These are phyloP conservation scores for Ciconia boyciana DNA, from an alignment of 2,113 vertebrate species.

Conservation along the genomic window DNA sequence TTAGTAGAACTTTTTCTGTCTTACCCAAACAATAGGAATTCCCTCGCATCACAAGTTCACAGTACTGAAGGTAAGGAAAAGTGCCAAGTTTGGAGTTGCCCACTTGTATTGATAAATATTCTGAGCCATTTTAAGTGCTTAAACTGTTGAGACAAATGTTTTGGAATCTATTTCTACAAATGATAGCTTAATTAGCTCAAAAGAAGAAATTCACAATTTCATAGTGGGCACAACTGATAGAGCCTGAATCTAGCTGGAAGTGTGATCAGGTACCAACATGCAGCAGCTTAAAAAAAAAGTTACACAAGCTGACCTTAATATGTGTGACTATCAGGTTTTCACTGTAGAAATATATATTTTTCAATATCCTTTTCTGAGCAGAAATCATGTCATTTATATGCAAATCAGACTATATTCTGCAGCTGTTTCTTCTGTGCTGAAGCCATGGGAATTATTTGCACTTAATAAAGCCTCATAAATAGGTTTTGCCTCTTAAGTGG, in stretches of 20 bases:
- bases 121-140: slow-evolving; percentile 43
- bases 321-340: slow-evolving; percentile 69
- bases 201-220: slow-evolving; percentile 61
- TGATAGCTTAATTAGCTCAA: slow-evolving; percentile 64
- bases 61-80: not conserved
- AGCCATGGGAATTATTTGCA: slow-evolving; percentile 80
- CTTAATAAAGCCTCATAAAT: slow-evolving; percentile 82
- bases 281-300: slow-evolving; percentile 63
- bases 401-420: slow-evolving; percentile 75
- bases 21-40: not conserved
- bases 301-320: slow-evolving; percentile 70
- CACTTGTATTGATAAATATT: not conserved
- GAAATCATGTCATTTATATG: slow-evolving; percentile 84
- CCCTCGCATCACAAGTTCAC: not conserved
- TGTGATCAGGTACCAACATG: slow-evolving; percentile 59
- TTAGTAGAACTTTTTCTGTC: not conserved
- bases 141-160: slow-evolving; percentile 59
- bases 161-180: slow-evolving; percentile 17
- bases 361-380: slow-evolving; percentile 75
- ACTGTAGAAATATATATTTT: slow-evolving; percentile 72
- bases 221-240: slow-evolving; percentile 30
- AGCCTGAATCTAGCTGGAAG: slow-evolving; percentile 46
- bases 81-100: not conserved
- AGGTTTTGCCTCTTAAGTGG: slow-evolving; percentile 72
- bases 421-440: slow-evolving; percentile 72